Base-by-base conservation (phyloP, 2,797 vertebrate species). In the Peromyscus attwateri region DNA sequence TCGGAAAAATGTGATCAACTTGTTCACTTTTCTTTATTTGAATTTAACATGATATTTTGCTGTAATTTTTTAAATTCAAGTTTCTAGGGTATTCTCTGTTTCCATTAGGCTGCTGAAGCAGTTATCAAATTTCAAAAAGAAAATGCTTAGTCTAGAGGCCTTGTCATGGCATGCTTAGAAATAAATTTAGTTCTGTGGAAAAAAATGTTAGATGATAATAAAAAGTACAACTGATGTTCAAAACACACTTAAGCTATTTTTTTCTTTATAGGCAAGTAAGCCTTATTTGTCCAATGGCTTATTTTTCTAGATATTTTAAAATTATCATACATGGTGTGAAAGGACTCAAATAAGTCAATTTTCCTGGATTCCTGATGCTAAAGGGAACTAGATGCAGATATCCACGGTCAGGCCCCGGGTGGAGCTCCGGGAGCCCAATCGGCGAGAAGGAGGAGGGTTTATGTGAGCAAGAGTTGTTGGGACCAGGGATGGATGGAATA, bases 1-100 rank as follows among this genome's bases (percentile, higher is more conserved):
- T 83, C 76, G 16, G 80, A 87, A 87, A 77, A 90, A 92, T 68
- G n/a, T 76, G 29, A 82, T 76, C 49, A 57, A 76, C n/a, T 64
- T 88, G 40, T 0, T 91, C 62, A 95, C 21, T 55, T 92, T 64
- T 92, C 27, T 88, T 94, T 34, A 52, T 52, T 91, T 60, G 40
- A 89, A 89, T 91, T 77, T 4, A 40, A 60, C 85, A 79, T 79
- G 46, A 55, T 49, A 83, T 55, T 95, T 94, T 40, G 66, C 62
- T 92, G 31, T 66, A 88, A 87, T 71, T 95, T 87, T 95, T 95
- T 55, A 23, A 55, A 57, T 79, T 89, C 87, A 40, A 92, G 25
- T 82, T 52, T 83, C 57, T 93, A 52, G 71, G 57, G 25, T 40
- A 76, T 13, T 68, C 6, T 13, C 23, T 31, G 27, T 23, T 19